Conservation (phyloP, 2,797 vertebrate species). For the Cyclura pinguis region DNA sequence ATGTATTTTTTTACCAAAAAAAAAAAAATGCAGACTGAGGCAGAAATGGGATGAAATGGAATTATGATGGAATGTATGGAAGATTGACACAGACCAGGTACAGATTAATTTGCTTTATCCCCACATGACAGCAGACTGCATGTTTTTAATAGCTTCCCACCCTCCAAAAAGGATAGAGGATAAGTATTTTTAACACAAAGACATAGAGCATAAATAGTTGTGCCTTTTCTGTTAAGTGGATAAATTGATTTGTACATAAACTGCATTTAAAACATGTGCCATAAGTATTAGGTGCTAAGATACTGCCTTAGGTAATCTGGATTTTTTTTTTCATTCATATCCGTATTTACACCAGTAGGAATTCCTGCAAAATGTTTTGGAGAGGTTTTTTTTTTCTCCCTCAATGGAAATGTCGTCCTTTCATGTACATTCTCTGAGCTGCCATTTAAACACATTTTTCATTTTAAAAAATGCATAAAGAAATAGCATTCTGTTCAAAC, state of each 20-base stretch:
- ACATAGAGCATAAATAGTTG: conserved; percentile 44
- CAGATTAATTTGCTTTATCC: background rate
- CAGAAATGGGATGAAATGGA: background rate
- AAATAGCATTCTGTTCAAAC: too few relatives aligned
- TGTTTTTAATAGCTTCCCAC: background rate
- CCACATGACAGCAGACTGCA: background rate
- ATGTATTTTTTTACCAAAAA: background rate
- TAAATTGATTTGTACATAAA: conserved; percentile 70
- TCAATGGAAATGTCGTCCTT: conserved; percentile 31
- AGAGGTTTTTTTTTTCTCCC: background rate
- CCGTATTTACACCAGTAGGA: conserved; percentile 48
- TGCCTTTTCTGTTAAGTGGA: conserved; percentile 35
- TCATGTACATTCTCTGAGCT: background rate
- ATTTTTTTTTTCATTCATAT: conserved; percentile 65
- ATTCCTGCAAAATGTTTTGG: conserved; percentile 47
- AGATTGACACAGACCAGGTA: background rate
- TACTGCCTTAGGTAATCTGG: conserved; percentile 68
- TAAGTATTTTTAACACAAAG: background rate
- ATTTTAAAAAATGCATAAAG: background rate
- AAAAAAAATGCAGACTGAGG: background rate
- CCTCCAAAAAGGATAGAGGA: background rate
- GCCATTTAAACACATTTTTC: background rate
- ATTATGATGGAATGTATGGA: background rate
- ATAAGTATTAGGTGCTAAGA: conserved; percentile 68
- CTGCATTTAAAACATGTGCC: conserved; percentile 65